Percentiles rank a stretch among this genome's conserved stretches.
These are phyloP conservation scores for Gambelia wislizenii DNA, from an alignment of 2,797 vertebrate genomes.

Conservation along the genomic window DNA sequence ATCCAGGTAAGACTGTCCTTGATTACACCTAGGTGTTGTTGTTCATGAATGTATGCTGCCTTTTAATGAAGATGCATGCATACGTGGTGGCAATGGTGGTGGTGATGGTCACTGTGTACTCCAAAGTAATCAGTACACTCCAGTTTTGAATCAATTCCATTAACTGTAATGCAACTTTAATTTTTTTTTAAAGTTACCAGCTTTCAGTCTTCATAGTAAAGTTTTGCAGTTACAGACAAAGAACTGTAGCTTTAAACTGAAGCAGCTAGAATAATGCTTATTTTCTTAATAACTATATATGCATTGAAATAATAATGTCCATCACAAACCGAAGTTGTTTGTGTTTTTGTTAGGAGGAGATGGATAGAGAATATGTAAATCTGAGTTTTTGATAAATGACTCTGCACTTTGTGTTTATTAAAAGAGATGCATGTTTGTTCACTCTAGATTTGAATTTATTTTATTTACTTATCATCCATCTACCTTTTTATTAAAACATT, in stretches of 20 bases:
- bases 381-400: slow-evolving; percentile 43
- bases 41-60: too few relatives aligned
- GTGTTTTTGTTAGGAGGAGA: background rate
- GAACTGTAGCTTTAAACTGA: background rate
- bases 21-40: too few relatives aligned
- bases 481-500: slow-evolving; percentile 12
- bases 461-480: slow-evolving; percentile 3
- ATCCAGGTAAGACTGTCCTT: too few relatives aligned
- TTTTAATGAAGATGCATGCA: too few relatives aligned
- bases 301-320: background rate
- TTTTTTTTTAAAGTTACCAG: background rate
- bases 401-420: slow-evolving; percentile 35
- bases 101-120: too few relatives aligned
- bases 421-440: slow-evolving; percentile 5
- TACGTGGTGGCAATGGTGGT: too few relatives aligned
- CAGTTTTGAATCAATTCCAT: background rate
- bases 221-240: background rate
- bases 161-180: background rate
- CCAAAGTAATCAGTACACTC: too few relatives aligned
- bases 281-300: background rate
- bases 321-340: background rate
- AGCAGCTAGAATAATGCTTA: background rate
- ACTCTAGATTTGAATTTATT: slow-evolving; percentile 20
- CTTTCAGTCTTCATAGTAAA: background rate
- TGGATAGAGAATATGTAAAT: slow-evolving; percentile 2